A percentile compares a stretch with the other conserved stretches of the same genome.
These are phyloP conservation scores for Calonectris borealis DNA, from an alignment of 2,113 vertebrate species.

Conservation along the genomic window DNA sequence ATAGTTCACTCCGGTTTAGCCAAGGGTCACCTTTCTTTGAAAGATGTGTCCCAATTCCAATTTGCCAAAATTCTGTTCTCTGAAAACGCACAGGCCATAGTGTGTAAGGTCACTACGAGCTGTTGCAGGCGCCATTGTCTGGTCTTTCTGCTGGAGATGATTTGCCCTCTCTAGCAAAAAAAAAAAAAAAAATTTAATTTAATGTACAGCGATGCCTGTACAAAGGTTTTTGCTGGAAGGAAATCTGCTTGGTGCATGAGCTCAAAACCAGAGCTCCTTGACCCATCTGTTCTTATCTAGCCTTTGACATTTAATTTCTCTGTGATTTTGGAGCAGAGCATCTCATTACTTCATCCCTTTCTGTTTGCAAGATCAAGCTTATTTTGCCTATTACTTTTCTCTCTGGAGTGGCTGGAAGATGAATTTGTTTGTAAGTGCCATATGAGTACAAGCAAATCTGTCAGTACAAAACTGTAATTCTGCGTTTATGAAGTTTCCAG, in stretches of 20 bases:
- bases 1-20: neutral
- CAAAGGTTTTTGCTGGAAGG: neutral
- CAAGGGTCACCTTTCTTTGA: neutral
- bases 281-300: neutral
- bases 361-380: neutral
- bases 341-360: neutral
- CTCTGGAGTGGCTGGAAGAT: neutral
- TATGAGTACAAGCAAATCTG: neutral
- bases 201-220: neutral
- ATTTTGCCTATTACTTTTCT: neutral
- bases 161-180: neutral
- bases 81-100: neutral
- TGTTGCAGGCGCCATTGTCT: neutral
- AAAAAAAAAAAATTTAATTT: neutral
- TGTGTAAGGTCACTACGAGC: neutral
- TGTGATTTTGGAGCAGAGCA: rapidly evolving
- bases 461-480: neutral
- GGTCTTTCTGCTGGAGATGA: neutral
- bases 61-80: neutral
- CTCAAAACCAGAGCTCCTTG: neutral
- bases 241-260: neutral
- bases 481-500: neutral
- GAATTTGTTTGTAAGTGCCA: neutral
- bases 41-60: neutral
- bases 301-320: neutral